Base-by-base conservation (phyloP, 2,113 vertebrate genomes). In the Vulpes ferrilata region DNA sequence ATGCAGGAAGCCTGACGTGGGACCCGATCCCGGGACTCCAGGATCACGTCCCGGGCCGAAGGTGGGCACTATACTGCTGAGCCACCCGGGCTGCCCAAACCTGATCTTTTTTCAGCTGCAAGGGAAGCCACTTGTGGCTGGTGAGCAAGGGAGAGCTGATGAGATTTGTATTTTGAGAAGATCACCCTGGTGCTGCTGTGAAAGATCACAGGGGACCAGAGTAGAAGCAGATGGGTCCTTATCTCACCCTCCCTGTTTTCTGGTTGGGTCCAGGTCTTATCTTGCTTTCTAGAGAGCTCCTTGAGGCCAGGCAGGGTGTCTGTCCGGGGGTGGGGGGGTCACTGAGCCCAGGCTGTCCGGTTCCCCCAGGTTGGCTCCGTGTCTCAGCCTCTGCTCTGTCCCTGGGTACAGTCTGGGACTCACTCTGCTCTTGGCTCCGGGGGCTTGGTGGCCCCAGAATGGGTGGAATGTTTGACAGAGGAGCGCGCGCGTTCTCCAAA, bases 381-480 rank as follows among this genome's bases (percentile, higher is more conserved):
- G 74, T 93, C 67, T 5, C 0, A 22, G 69, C 59, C 69, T 76
- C 1, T 25, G 35, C 57, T 64, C 53, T 35, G 27, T 81, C 76
- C 76, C 78, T 7, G 64, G 87, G 95, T 95, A 94, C 88, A 93
- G 48, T 43, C 32, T 25, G 92, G 96, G 95, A 96, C 94, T 85
- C 57, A 22, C 43, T n/a, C 71, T 81, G 88, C 92, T 95, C 85
- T 91, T n/a, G 48, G 96, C 98, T 98, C 98, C 0, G 0, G 3
- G 4, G 98, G 97, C 79, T 97, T 97, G 96, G 97, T 84, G 97
- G 97, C 98, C 98, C 97, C 65, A 78, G 88, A 8, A 86, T 32
- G 93, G 97, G 97, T 92, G 97, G 79, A 97, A 98, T 99, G 98
- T 98, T 98, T 98, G 99, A 98, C 98, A 98, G 98, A 96, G 64